phyloP scores from a whole-genome alignment of 2,113 vertebrate genomes.

The Eulacestoma nigropectus region DNA sequence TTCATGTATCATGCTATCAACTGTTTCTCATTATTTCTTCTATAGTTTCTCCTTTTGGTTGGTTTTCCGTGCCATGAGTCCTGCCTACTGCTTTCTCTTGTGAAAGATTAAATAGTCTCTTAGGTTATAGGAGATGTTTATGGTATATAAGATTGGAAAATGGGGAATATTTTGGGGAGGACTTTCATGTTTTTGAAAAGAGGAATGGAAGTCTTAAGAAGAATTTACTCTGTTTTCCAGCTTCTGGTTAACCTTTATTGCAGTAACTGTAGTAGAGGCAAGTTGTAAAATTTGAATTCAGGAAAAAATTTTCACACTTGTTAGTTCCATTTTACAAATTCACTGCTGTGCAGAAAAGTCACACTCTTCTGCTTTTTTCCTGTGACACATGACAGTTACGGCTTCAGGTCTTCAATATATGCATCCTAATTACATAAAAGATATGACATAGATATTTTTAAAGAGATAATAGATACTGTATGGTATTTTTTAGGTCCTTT shows the following conservation, averaged over 20 bases:
- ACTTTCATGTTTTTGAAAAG: background rate
- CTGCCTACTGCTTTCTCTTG: background rate
- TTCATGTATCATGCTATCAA: background rate
- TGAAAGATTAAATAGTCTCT: background rate
- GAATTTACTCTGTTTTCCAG: background rate
- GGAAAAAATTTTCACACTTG: background rate
- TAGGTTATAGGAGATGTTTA: background rate
- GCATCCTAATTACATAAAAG: background rate
- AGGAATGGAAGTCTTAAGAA: background rate
- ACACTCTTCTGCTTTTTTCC: background rate
- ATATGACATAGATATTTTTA: background rate
- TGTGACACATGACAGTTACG: background rate
- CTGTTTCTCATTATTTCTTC: background rate
- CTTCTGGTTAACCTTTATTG: background rate
- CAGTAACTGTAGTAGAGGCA: background rate
- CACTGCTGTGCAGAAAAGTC: background rate
- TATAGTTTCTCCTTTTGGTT: background rate
- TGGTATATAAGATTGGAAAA: background rate
- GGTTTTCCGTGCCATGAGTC: background rate
- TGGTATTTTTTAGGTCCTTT: background rate
- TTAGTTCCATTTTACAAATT: background rate
- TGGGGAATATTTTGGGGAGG: background rate
- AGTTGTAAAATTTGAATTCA: background rate
- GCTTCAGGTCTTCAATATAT: background rate
- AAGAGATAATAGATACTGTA: background rate